These are phyloP conservation scores for Odontesthes bonariensis DNA, from an alignment of 2,113 vertebrate genomes.

Conservation along the genomic window DNA sequence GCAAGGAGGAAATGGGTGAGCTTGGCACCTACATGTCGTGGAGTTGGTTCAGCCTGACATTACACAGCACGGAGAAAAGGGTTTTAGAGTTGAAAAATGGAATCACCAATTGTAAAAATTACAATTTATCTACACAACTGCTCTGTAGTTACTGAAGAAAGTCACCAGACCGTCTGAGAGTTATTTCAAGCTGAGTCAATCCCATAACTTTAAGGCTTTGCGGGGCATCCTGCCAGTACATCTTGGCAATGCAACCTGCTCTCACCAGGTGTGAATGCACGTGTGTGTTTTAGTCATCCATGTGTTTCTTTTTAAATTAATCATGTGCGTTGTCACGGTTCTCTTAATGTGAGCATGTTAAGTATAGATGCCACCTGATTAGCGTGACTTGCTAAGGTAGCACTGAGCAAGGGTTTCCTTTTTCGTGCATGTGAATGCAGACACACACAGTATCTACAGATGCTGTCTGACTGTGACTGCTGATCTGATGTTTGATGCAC, in stretches of 20 bases:
- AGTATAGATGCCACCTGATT: background rate
- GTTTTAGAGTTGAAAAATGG: background rate
- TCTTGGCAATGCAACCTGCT: conserved; percentile 17
- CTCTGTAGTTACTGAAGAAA: background rate
- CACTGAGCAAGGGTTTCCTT: background rate
- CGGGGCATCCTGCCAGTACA: conserved; percentile 41
- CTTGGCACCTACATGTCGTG: conserved; percentile 14
- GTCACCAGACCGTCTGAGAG: background rate
- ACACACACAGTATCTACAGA: background rate
- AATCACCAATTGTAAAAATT: background rate
- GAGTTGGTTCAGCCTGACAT: background rate
- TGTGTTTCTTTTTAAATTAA: conserved; percentile 33
- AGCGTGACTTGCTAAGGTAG: background rate
- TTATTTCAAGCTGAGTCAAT: conserved; percentile 56
- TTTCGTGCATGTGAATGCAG: background rate
- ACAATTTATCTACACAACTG: too few species aligned
- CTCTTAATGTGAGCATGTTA: conserved; percentile 8
- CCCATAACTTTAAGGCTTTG: conserved; percentile 33
- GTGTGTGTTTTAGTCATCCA: background rate
- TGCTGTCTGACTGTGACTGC: too few species aligned
- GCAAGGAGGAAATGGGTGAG: conserved; percentile 24
- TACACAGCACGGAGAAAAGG: background rate
- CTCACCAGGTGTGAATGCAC: conserved; percentile 4
- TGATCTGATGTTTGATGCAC: too few species aligned
- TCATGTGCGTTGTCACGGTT: background rate